These are phyloP conservation scores for Dendroctonus ponderosae DNA, from an alignment of 1,140 invertebrate species.

Conservation along the genomic window DNA sequence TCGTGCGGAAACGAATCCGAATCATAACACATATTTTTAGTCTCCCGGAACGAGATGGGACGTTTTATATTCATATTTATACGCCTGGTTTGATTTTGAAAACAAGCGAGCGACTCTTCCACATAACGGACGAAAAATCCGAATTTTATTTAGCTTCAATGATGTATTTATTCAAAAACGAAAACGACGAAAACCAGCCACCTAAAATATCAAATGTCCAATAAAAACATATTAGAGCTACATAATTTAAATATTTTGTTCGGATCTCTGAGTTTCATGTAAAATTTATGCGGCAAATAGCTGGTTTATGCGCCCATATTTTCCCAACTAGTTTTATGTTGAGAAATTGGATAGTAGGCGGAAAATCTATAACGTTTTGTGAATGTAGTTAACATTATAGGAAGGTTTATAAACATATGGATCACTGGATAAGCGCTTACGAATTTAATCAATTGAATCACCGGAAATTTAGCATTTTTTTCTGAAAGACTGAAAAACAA, in stretches of 20 bases:
- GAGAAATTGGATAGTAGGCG: too few relatives aligned
- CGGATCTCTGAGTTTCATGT: constrained; percentile 13
- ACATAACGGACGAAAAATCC: constrained; percentile 7
- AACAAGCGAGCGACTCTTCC: constrained; percentile 5
- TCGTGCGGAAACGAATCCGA: constrained; percentile 1
- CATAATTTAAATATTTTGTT: constrained; percentile 18
- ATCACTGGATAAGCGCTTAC: too few relatives aligned
- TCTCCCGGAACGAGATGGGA: not conserved
- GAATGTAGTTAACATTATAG: too few relatives aligned
- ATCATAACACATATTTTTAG: constrained; percentile 9
- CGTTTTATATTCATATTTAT: constrained; percentile 14
- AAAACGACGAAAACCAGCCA: constrained; percentile 4
- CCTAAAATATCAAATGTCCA: constrained; percentile 16
- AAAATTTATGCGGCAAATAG: constrained; percentile 12
- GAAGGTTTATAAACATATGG: too few relatives aligned
- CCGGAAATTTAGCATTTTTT: too few relatives aligned
- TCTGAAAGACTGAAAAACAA: too few relatives aligned
- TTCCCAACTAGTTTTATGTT: not conserved
- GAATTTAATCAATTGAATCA: too few relatives aligned
- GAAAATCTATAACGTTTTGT: too few relatives aligned
- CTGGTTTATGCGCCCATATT: constrained; percentile 6
- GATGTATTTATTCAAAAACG: constrained; percentile 14
- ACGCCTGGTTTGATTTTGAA: constrained; percentile 4
- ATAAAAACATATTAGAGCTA: constrained; percentile 21
- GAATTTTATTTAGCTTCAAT: constrained; percentile 21